A percentile compares a stretch with the other conserved stretches of the same genome.
phyloP scores from a whole-genome alignment of 2,888 invertebrate species.

The Brenthis ino region DNA sequence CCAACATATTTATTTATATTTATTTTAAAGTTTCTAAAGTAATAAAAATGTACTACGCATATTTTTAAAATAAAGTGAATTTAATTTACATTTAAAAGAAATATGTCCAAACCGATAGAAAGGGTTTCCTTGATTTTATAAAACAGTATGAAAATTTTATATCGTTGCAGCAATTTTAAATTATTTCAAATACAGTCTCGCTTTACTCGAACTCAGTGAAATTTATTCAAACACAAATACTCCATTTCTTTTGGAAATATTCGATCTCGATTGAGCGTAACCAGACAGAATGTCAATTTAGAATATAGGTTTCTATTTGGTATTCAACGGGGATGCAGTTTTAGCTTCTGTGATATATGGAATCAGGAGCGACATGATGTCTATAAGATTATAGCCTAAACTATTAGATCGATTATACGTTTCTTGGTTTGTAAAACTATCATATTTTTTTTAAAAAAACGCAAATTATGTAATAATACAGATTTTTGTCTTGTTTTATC shows the following conservation, averaged over 20 bases:
- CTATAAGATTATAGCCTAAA: too few species aligned
- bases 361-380: neutral
- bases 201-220: slow-evolving; percentile 20
- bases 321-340: slow-evolving; percentile 8
- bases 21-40: too few species aligned
- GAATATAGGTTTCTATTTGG: slow-evolving; percentile 20
- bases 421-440: too few species aligned
- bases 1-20: too few species aligned
- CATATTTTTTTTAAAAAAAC: too few species aligned
- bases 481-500: too few species aligned
- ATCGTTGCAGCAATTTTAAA: slow-evolving; percentile 13
- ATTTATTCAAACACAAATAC: slow-evolving; percentile 22
- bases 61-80: neutral
- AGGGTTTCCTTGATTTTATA: neutral
- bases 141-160: neutral
- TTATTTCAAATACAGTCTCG: slow-evolving; percentile 17
- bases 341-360: neutral
- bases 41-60: too few species aligned
- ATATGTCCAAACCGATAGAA: neutral
- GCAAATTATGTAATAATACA: too few species aligned
- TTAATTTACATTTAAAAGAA: neutral
- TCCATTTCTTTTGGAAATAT: slow-evolving; percentile 17
- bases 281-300: slow-evolving; percentile 19
- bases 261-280: slow-evolving; percentile 16
- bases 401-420: too few species aligned